These are phyloP conservation scores for Baronia brevicornis DNA, from an alignment of 2,888 invertebrate species.

Conservation along the genomic window DNA sequence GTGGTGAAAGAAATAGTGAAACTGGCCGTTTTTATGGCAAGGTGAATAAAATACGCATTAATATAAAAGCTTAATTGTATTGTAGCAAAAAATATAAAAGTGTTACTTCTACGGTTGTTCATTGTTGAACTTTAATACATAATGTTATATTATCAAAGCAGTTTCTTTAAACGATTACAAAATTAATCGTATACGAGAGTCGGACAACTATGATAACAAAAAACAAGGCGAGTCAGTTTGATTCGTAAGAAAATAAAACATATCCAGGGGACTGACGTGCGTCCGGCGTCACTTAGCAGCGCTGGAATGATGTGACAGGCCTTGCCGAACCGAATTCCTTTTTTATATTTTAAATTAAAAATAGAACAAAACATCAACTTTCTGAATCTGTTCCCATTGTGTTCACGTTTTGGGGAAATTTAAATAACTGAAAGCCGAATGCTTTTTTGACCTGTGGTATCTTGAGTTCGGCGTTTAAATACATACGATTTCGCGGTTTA, in stretches of 20 bases:
- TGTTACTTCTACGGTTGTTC: no score
- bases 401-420: slow-evolving; percentile 74
- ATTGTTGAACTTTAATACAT: no score
- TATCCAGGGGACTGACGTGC: slow-evolving; percentile 67
- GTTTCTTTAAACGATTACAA: slow-evolving; percentile 36
- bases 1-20: no score
- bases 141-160: slow-evolving; percentile 6
- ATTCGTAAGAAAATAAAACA: slow-evolving; percentile 73
- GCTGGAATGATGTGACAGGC: slow-evolving; percentile 74
- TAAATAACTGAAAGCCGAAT: slow-evolving; percentile 63
- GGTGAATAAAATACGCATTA: no score
- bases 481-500: slow-evolving; percentile 73
- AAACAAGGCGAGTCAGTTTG: slow-evolving; percentile 60
- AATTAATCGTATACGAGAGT: slow-evolving; percentile 54
- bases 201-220: slow-evolving; percentile 67
- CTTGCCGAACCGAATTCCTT: slow-evolving; percentile 70
- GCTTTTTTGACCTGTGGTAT: slow-evolving; percentile 64
- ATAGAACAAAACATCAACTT: slow-evolving; percentile 50
- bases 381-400: slow-evolving; percentile 72
- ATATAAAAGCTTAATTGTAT: no score
- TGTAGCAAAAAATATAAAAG: no score
- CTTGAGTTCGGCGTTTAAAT: slow-evolving; percentile 72
- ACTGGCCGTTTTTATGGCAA: no score
- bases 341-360: slow-evolving; percentile 65
- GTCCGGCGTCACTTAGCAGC: slow-evolving; percentile 76